Evolutionary conservation across 2,888 invertebrate genomes (phyloP).

Genomic region (Alsophila aescularia): DNA sequence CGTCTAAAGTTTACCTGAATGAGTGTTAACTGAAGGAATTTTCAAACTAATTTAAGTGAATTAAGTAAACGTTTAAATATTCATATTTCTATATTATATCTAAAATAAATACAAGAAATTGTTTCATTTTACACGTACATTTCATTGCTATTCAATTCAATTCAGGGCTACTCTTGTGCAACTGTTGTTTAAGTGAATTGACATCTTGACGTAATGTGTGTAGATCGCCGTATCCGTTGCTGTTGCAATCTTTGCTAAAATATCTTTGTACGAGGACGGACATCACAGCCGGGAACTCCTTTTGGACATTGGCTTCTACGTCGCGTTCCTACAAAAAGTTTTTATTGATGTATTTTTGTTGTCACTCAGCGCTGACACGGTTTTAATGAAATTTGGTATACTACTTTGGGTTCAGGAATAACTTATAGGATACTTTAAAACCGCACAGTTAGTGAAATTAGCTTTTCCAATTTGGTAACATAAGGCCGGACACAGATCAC

Average conservation of each 20-base stretch:
- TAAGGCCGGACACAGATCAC: no score
- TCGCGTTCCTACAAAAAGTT: slow-evolving; percentile 61
- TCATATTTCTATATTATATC: slow-evolving; percentile 18
- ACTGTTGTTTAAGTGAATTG: slow-evolving; percentile 42
- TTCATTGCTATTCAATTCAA: neutral
- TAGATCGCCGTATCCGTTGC: slow-evolving; percentile 63
- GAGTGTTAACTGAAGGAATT: slow-evolving; percentile 11
- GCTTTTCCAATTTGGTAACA: no score
- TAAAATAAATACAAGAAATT: slow-evolving; percentile 17
- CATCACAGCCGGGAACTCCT: slow-evolving; percentile 84
- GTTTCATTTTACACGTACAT: slow-evolving; percentile 7
- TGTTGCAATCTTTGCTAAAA: slow-evolving; percentile 77
- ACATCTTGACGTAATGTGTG: slow-evolving; percentile 76
- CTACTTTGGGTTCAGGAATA: no score
- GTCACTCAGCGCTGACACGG: no score
- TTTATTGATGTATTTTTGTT: no score
- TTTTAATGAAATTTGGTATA: no score
- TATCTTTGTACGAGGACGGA: slow-evolving; percentile 85
- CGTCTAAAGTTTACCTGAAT: neutral
- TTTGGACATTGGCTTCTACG: slow-evolving; percentile 58
- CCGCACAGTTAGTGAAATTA: no score
- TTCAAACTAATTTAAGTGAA: slow-evolving; percentile 9
- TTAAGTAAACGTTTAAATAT: slow-evolving; percentile 4
- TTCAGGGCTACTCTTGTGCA: neutral
- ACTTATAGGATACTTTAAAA: no score